These are phyloP conservation scores for Heliothis virescens DNA, from an alignment of 1,140 invertebrate genomes.

Conservation along the genomic window DNA sequence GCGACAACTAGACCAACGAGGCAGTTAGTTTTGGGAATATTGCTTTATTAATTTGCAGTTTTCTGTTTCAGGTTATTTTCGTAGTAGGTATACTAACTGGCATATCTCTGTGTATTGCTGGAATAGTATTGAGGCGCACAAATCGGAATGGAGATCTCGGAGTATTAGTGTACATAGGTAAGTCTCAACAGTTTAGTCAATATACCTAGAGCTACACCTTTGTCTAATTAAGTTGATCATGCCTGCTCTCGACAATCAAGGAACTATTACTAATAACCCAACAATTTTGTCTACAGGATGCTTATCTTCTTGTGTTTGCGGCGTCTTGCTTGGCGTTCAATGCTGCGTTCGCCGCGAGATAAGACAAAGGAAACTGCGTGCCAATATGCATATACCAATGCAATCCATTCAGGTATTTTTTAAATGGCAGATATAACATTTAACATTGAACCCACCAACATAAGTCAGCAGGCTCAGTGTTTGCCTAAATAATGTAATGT, in stretches of 20 bases:
- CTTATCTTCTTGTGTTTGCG: conserved; percentile 87
- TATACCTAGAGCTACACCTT: no score
- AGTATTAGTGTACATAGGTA: conserved; percentile 88
- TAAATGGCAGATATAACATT: neutral
- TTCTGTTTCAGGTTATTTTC: conserved; percentile 87
- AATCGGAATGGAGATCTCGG: conserved; percentile 87
- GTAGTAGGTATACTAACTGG: conserved; percentile 88
- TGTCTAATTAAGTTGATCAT: no score
- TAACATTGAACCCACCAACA: no score
- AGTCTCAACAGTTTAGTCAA: conserved; percentile 31
- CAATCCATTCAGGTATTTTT: conserved; percentile 78
- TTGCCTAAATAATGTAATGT: no score
- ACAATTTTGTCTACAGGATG: conserved; percentile 70
- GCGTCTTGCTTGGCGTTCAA: conserved; percentile 87
- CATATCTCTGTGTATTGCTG: conserved; percentile 88
- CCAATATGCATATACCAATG: conserved; percentile 81
- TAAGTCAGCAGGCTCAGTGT: no score
- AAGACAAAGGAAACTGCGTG: conserved; percentile 81
- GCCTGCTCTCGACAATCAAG: no score
- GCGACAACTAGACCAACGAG: no score
- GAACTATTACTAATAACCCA: no score
- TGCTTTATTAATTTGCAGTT: conserved; percentile 7
- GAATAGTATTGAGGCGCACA: conserved; percentile 86
- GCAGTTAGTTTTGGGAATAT: no score
- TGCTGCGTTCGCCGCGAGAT: conserved; percentile 87